Conservation (phyloP, 2,113 vertebrate genomes). For the Dasypus novemcinctus region DNA sequence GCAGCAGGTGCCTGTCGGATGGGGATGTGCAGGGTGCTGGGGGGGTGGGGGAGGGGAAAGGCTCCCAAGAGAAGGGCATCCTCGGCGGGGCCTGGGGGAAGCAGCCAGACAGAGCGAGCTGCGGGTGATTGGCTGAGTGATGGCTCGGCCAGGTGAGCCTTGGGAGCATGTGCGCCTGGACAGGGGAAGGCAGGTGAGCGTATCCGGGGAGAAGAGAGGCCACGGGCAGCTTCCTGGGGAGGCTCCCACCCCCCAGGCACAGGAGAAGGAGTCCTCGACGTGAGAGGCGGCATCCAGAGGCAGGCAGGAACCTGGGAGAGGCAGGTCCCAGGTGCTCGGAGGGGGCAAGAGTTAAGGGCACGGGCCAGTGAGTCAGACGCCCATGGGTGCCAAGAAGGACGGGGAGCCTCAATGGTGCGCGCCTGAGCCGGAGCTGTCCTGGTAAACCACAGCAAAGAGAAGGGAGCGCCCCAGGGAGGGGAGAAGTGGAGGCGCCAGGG, state of each 20-base stretch:
- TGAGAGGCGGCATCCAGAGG: background rate
- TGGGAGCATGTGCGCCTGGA: rapidly evolving
- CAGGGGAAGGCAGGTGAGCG: no score
- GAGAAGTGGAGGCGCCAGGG: background rate
- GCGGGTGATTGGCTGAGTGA: background rate
- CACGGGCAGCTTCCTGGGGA: background rate
- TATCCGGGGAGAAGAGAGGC: no score
- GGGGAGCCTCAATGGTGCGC: no score
- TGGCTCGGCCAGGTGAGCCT: background rate
- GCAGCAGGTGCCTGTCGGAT: background rate
- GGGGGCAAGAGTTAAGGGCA: background rate
- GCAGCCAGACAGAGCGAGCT: background rate
- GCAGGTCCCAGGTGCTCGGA: background rate
- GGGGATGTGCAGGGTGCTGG: rapidly evolving
- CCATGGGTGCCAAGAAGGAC: background rate
- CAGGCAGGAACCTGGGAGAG: background rate
- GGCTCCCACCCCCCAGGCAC: no score
- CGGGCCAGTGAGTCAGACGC: rapidly evolving
- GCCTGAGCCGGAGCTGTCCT: background rate
- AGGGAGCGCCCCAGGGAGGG: background rate
- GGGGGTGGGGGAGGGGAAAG: background rate
- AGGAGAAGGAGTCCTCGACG: background rate
- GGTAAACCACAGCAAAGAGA: rapidly evolving
- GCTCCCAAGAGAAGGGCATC: background rate
- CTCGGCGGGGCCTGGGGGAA: background rate